Percentiles rank a stretch among this genome's conserved stretches.
phyloP scores from a whole-genome alignment of 2,113 vertebrate genomes.

The Bubo blakistoni region DNA sequence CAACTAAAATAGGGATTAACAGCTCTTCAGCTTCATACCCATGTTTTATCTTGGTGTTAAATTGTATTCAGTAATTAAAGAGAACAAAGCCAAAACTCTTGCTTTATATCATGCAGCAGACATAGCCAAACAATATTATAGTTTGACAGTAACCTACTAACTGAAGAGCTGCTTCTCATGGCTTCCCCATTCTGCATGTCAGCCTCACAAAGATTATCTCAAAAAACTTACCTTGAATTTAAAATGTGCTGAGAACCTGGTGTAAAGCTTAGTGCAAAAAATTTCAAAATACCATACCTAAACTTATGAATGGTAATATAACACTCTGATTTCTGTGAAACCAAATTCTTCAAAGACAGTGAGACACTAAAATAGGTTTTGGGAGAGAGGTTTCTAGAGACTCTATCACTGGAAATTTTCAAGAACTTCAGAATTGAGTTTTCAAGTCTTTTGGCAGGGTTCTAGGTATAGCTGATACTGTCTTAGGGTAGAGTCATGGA shows the following conservation, averaged over 20 bases:
- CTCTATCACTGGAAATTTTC: neutral
- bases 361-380: neutral
- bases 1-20: neutral
- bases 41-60: neutral
- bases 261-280: neutral
- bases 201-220: neutral
- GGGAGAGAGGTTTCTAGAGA: neutral
- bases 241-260: neutral
- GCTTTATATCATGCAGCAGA: neutral
- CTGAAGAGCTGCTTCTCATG: neutral
- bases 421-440: neutral
- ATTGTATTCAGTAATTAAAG: neutral
- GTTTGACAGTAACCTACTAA: neutral
- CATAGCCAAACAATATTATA: neutral
- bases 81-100: neutral
- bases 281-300: neutral
- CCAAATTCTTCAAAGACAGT: neutral
- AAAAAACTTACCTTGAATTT: neutral
- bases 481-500: neutral
- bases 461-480: neutral
- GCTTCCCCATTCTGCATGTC: neutral
- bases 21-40: neutral
- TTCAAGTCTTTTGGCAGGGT: neutral
- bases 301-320: neutral
- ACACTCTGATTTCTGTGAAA: neutral